phyloP scores from a whole-genome alignment of 2,888 invertebrate genomes.

The Entomobrya proxima region DNA sequence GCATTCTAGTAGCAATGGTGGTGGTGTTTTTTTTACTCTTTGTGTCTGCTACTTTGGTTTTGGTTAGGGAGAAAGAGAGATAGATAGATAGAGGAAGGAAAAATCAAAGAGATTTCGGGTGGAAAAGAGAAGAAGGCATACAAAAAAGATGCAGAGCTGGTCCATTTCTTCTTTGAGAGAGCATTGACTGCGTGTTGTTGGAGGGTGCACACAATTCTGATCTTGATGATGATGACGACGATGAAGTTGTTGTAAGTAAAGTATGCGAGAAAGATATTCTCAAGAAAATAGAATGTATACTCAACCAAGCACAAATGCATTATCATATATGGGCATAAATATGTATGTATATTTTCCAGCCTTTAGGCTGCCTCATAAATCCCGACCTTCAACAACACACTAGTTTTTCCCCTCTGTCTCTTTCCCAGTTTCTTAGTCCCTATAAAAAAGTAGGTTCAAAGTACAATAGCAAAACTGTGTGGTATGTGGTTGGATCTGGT shows the following conservation, averaged over 20 bases:
- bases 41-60: too few relatives aligned
- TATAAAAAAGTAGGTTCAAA: constrained; percentile 6
- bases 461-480: constrained; percentile 3
- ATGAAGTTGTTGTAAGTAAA: constrained; percentile 8
- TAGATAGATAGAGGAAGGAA: constrained; percentile 1
- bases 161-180: too few relatives aligned
- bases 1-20: too few relatives aligned
- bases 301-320: not conserved
- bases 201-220: constrained; percentile 2
- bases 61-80: not conserved
- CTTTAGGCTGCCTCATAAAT: constrained; percentile 51
- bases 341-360: not conserved
- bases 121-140: constrained; percentile 8
- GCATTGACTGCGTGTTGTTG: constrained; percentile 15
- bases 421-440: not conserved
- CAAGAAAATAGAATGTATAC: not conserved
- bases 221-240: constrained; percentile 13
- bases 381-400: constrained; percentile 64
- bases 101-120: constrained; percentile 33
- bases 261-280: not conserved
- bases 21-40: too few relatives aligned
- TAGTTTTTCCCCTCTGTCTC: not conserved
- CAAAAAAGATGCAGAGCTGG: constrained; percentile 36
- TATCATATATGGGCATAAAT: not conserved
- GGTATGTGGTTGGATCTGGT: constrained; percentile 32